Percentiles rank a stretch among this genome's conserved stretches.
Evolutionary conservation across 2,797 vertebrate genomes (phyloP).

Genomic region (Malurus leucopterus): DNA sequence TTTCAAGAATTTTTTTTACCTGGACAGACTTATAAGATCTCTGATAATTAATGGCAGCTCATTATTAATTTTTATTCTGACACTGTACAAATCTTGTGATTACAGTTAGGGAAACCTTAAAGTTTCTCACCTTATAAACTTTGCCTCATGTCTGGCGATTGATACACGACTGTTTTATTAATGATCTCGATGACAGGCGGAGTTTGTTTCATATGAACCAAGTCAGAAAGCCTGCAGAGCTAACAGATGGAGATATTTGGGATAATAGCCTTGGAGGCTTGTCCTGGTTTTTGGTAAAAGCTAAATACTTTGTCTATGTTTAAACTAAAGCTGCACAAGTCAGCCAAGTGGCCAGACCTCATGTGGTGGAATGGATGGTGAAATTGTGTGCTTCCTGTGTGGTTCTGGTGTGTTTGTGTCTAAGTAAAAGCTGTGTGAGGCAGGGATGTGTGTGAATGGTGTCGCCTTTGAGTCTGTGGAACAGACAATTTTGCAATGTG

Average conservation of each 20-base stretch:
- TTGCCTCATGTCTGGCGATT: background rate
- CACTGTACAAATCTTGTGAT: background rate
- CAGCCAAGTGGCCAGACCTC: accelerated
- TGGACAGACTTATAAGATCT: accelerated
- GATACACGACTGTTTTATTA: background rate
- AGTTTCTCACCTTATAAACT: background rate
- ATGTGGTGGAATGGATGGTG: background rate
- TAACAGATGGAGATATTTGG: background rate
- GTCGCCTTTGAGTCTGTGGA: background rate
- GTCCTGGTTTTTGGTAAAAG: background rate
- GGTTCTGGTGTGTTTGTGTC: background rate
- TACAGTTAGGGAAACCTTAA: background rate
- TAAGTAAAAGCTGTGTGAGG: background rate
- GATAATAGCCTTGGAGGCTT: background rate
- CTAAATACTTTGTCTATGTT: background rate
- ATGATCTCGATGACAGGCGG: background rate
- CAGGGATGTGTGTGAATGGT: background rate
- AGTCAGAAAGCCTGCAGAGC: background rate
- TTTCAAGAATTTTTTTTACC: background rate
- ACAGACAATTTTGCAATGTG: background rate
- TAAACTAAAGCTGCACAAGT: background rate
- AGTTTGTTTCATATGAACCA: background rate
- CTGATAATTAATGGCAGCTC: background rate
- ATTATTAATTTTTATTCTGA: background rate
- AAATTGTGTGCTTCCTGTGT: accelerated